phyloP scores from a whole-genome alignment of 2,113 vertebrate genomes.

The Neolamprologus devosi region DNA sequence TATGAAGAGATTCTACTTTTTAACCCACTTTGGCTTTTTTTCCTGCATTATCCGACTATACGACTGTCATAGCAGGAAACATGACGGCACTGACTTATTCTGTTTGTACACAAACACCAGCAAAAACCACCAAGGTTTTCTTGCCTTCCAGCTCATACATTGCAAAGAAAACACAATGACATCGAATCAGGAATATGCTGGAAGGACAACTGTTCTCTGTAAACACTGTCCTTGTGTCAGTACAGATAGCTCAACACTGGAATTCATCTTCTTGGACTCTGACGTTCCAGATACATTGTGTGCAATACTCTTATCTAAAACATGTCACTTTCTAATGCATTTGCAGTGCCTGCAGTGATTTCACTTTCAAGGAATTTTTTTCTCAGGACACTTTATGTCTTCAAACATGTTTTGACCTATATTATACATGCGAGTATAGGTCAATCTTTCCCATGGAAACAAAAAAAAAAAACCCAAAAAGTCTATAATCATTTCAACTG shows the following conservation, averaged over 20 bases:
- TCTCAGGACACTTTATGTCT: background rate
- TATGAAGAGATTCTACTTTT: background rate
- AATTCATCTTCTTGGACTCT: background rate
- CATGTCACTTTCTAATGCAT: background rate
- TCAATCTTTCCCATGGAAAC: background rate
- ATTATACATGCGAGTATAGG: background rate
- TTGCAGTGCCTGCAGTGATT: background rate
- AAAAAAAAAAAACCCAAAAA: background rate
- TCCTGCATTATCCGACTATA: background rate
- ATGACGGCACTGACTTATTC: background rate
- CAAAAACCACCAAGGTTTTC: background rate
- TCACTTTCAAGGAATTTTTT: background rate
- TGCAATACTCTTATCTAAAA: background rate
- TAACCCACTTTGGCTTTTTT: background rate
- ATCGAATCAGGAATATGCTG: background rate
- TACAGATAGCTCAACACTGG: background rate
- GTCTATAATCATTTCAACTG: background rate
- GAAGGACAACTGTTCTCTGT: background rate
- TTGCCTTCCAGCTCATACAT: background rate
- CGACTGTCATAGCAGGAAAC: background rate
- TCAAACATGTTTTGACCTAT: background rate
- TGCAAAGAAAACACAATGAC: background rate
- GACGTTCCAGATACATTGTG: background rate
- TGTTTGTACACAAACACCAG: background rate
- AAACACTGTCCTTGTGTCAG: background rate